A percentile compares a stretch with the other conserved stretches of the same genome.
Evolutionary conservation across 2,888 invertebrate genomes (phyloP).

Genomic region (Nomada ferruginata): DNA sequence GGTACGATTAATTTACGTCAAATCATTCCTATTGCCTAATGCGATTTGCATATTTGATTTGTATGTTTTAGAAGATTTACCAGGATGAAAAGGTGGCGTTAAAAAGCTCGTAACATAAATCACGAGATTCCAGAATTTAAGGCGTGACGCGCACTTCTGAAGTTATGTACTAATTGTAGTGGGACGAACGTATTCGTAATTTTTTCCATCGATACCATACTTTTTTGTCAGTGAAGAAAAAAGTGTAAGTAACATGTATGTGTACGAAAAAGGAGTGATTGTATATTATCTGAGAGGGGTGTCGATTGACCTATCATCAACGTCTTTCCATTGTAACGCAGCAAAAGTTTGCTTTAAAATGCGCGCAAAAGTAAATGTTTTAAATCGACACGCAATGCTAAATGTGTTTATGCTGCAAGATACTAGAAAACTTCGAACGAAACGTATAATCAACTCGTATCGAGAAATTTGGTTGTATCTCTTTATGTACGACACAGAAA

Average conservation of each 20-base stretch:
- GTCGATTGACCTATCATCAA: neutral
- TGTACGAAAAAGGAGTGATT: too few species aligned
- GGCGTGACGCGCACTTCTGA: neutral
- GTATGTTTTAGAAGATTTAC: neutral
- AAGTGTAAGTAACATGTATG: too few species aligned
- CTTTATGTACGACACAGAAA: slow-evolving; percentile 9
- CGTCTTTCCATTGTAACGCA: neutral
- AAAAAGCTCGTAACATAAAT: neutral
- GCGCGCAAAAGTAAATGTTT: neutral
- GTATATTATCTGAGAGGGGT: too few species aligned
- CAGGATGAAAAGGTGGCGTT: neutral
- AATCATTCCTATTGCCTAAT: neutral
- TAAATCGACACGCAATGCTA: neutral
- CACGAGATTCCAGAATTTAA: neutral
- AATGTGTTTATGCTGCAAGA: neutral
- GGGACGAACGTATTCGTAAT: too few species aligned
- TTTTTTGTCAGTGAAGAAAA: too few species aligned
- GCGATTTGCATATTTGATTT: slow-evolving; percentile 15
- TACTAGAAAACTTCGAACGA: neutral
- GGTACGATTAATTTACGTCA: neutral
- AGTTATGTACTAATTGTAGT: neutral
- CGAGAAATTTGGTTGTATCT: neutral
- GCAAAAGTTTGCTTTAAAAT: neutral
- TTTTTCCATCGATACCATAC: too few species aligned
- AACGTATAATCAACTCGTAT: neutral